These are phyloP conservation scores for Stratiolaelaps scimitus DNA, from an alignment of 1,140 invertebrate species.

Conservation along the genomic window DNA sequence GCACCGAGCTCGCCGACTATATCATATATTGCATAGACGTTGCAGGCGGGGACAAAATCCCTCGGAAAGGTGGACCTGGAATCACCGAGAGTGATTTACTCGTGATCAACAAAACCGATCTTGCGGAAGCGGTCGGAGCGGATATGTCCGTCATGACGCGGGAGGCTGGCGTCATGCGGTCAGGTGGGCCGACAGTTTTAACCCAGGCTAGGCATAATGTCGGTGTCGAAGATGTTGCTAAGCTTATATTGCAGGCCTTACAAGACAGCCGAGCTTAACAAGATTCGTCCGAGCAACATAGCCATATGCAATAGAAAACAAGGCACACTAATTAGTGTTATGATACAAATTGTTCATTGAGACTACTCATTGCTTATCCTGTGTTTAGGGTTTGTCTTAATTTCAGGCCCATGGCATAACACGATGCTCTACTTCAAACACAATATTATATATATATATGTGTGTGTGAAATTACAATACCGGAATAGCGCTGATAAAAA, in stretches of 20 bases:
- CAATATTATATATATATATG: too few species aligned
- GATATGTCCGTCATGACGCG: conserved; percentile 40
- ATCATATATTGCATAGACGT: conserved; percentile 44
- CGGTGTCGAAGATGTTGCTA: conserved; percentile 39
- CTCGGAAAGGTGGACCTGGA: conserved; percentile 42
- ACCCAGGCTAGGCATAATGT: conserved; percentile 40
- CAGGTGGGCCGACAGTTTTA: conserved; percentile 41
- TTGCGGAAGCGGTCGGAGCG: conserved; percentile 42
- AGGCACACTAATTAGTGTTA: too few species aligned
- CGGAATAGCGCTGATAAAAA: too few species aligned
- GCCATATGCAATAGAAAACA: background rate
- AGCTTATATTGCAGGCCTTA: conserved; percentile 33
- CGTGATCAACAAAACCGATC: conserved; percentile 43
- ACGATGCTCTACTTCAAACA: too few species aligned
- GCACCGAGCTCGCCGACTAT: conserved; percentile 42
- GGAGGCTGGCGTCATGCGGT: conserved; percentile 40
- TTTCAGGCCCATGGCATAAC: too few species aligned
- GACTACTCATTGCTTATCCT: too few species aligned
- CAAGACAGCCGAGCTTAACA: too few species aligned
- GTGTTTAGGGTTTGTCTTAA: too few species aligned
- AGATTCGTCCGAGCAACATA: background rate
- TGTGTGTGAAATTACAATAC: too few species aligned
- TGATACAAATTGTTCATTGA: too few species aligned
- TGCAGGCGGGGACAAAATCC: conserved; percentile 42
- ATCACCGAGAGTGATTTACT: conserved; percentile 43